phyloP scores from a whole-genome alignment of 2,113 vertebrate genomes.

The Dinomys branickii region DNA sequence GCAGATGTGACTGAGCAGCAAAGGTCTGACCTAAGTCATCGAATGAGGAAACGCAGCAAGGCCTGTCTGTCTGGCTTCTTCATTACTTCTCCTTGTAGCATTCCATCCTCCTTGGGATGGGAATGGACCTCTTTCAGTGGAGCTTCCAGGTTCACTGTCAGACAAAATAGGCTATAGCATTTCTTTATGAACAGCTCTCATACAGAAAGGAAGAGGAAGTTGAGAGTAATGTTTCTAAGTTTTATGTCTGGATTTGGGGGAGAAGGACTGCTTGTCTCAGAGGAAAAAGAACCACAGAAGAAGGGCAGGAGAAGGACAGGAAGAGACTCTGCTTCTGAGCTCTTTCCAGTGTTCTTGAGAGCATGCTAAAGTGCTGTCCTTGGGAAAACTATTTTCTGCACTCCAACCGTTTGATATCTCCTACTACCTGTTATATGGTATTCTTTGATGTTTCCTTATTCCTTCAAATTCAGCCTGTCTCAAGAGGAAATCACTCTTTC shows the following conservation, averaged over 20 bases:
- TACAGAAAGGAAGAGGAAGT: not conserved
- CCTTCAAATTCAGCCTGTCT: not conserved
- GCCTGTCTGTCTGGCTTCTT: not conserved
- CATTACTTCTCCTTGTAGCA: not conserved
- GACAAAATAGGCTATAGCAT: not conserved
- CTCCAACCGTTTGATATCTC: not conserved
- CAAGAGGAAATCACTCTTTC: not conserved
- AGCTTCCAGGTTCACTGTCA: not conserved
- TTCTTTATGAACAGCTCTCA: not conserved
- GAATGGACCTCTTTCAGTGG: not conserved
- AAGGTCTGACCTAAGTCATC: no score
- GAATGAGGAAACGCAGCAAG: no score
- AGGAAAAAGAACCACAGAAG: not conserved
- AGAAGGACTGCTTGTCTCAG: not conserved
- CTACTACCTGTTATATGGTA: not conserved
- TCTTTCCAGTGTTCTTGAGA: not conserved
- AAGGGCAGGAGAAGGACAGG: not conserved
- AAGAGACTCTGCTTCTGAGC: not conserved
- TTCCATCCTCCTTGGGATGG: not conserved
- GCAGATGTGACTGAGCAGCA: not conserved
- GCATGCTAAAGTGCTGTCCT: not conserved
- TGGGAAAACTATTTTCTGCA: not conserved
- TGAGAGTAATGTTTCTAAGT: not conserved
- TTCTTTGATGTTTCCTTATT: not conserved
- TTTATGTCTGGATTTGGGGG: not conserved